Percentiles rank a stretch among this genome's conserved stretches.
Evolutionary conservation across 2,888 invertebrate genomes (phyloP).

Genomic region (Peribatodes rhomboidaria): DNA sequence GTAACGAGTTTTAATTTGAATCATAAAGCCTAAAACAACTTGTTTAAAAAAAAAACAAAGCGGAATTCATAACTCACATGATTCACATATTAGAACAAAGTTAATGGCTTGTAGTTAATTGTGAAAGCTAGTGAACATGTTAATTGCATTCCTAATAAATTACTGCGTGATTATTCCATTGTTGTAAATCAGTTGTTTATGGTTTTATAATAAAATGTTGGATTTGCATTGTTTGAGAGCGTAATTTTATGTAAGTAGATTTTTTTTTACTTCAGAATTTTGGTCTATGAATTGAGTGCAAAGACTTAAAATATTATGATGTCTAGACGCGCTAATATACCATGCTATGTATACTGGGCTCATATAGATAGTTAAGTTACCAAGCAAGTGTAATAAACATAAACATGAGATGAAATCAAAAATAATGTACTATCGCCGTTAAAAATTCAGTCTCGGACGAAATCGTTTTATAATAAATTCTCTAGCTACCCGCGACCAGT

Average conservation of each 20-base stretch:
- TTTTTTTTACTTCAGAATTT: too few relatives aligned
- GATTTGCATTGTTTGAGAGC: too few relatives aligned
- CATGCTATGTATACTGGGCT: too few relatives aligned
- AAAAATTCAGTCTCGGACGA: constrained; percentile 53
- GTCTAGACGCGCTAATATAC: constrained; percentile 8
- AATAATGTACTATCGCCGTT: constrained; percentile 36
- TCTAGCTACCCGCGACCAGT: constrained; percentile 71
- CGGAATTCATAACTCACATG: constrained; percentile 32
- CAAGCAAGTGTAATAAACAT: constrained; percentile 9
- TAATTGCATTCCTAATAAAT: constrained; percentile 30
- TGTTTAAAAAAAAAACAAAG: constrained; percentile 43
- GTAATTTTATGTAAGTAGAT: not conserved
- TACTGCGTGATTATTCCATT: not conserved
- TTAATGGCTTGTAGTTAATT: constrained; percentile 27
- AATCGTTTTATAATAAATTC: constrained; percentile 84
- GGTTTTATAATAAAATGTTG: not conserved
- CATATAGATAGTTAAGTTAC: constrained; percentile 1
- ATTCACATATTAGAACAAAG: constrained; percentile 27
- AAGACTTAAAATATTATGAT: constrained; percentile 1
- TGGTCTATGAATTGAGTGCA: not conserved
- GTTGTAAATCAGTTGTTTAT: constrained; percentile 6
- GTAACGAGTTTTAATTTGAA: constrained; percentile 54
- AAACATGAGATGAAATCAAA: constrained; percentile 12
- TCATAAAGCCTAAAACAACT: constrained; percentile 58
- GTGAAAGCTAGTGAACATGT: constrained; percentile 21